Base-by-base conservation (phyloP, 2,113 vertebrate species). In the Camelus dromedarius region DNA sequence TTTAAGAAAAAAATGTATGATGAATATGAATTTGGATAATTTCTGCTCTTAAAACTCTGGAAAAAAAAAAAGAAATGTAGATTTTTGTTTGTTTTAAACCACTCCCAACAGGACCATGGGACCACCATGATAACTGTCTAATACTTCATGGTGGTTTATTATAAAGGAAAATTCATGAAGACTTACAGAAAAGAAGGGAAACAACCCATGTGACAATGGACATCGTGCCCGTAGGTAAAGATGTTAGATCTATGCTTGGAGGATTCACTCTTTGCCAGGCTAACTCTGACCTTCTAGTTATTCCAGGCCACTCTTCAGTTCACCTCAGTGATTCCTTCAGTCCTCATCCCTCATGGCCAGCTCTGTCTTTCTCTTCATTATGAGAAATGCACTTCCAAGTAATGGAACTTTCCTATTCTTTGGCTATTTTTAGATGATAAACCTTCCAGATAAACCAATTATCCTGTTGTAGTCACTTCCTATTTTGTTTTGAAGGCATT, bases 21-120 rank as follows among this genome's bases (percentile, higher is more conserved):
- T 48, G 56, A 35, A 42, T 75, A 19, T 72, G 72, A 70, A 67
- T 86, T 26, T 88, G 64, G 10, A 50, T n/a, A 38, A 20, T 58
- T 79, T 80, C 35, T 93, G 42, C 24, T 87, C 8, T 38, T 75
- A 64, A 93, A 85, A 75, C n/a, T 87, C 62, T 38, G n/a, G 79
- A 73, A 62, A 60, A 82, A 79, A 62, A 60, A 92, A 66, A 13
- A 86, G 15, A 10, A 88, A 26, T 90, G 15, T 19, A 35, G n/a
- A 91, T 88, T 80, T 88, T 70, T 54, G n/a, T 88, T 66, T 89
- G 67, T 35, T 2, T 92, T 88, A 50, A 89, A 30, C 9, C 11
- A 46, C 24, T 92, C n/a, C 30, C 1, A 73, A 79, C 20, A 67
- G 15, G n/a, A 80, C 28, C 42, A 15, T 3, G 5, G 13, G 48